These are phyloP conservation scores for Sicus ferrugineus DNA, from an alignment of 2,888 invertebrate species.

Conservation along the genomic window DNA sequence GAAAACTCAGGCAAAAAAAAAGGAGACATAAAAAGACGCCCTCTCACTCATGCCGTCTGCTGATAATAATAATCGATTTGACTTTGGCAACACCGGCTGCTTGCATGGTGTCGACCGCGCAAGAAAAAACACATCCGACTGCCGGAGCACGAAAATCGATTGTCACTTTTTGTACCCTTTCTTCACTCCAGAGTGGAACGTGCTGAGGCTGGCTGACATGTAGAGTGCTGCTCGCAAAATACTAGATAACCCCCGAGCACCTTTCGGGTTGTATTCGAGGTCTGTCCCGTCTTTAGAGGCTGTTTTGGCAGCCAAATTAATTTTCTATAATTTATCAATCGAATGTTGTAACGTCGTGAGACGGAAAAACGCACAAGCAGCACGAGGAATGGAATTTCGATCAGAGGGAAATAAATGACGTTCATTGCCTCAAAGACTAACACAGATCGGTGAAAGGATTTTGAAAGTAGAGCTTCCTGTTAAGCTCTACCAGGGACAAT, in stretches of 20 bases:
- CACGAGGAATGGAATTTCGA: no score
- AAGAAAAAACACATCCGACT: not conserved
- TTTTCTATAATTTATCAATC: conserved; percentile 61
- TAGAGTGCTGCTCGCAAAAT: not conserved
- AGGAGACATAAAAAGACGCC: no score
- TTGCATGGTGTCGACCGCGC: not conserved
- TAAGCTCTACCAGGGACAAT: no score
- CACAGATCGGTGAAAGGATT: no score
- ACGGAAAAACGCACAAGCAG: no score
- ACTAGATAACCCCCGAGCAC: not conserved
- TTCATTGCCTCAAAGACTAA: no score
- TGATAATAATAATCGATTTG: conserved; percentile 57
- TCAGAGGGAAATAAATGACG: no score
- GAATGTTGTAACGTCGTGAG: no score
- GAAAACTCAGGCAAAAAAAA: no score
- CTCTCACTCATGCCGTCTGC: no score
- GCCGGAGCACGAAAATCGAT: not conserved
- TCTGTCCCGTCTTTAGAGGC: not conserved
- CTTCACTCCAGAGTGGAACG: not conserved
- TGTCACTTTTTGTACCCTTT: not conserved
- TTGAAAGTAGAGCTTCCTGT: no score
- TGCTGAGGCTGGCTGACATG: not conserved
- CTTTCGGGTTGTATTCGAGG: not conserved
- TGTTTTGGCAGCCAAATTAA: conserved; percentile 49
- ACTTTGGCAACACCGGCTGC: conserved; percentile 44